phyloP scores from a whole-genome alignment of 2,888 invertebrate species.

The Arctia plantaginis region DNA sequence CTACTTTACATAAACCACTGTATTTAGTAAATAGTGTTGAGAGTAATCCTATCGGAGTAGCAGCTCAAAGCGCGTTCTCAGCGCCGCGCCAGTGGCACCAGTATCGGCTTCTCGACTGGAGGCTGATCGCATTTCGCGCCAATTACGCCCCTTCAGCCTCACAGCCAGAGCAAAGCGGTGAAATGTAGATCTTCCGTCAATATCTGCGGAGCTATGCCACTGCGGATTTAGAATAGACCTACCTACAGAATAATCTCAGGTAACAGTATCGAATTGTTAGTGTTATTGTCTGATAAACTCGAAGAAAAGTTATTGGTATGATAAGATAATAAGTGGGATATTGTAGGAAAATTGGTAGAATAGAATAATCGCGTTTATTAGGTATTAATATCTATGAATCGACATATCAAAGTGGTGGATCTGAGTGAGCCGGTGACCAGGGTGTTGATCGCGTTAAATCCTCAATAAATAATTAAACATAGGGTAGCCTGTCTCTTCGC shows the following conservation, averaged over 20 bases:
- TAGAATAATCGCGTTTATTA: too few species aligned
- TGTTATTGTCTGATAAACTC: neutral
- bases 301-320: neutral
- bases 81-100: neutral
- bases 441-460: neutral
- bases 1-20: neutral
- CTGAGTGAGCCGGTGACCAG: neutral
- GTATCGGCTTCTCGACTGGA: slow-evolving; percentile 34
- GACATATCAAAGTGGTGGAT: too few species aligned
- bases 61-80: slow-evolving; percentile 20
- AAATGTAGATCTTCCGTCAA: slow-evolving; percentile 24
- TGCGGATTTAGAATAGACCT: slow-evolving; percentile 9
- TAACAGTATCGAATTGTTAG: neutral
- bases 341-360: too few species aligned
- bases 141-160: slow-evolving; percentile 58
- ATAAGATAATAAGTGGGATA: too few species aligned
- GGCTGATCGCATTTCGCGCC: slow-evolving; percentile 61
- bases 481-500: neutral
- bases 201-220: slow-evolving; percentile 11
- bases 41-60: slow-evolving; percentile 25
- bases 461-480: neutral
- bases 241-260: neutral
- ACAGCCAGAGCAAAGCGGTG: slow-evolving; percentile 12
- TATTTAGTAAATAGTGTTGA: slow-evolving; percentile 9
- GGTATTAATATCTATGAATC: too few species aligned